phyloP scores from a whole-genome alignment of 2,797 vertebrate species.

The Antennarius maculatus region DNA sequence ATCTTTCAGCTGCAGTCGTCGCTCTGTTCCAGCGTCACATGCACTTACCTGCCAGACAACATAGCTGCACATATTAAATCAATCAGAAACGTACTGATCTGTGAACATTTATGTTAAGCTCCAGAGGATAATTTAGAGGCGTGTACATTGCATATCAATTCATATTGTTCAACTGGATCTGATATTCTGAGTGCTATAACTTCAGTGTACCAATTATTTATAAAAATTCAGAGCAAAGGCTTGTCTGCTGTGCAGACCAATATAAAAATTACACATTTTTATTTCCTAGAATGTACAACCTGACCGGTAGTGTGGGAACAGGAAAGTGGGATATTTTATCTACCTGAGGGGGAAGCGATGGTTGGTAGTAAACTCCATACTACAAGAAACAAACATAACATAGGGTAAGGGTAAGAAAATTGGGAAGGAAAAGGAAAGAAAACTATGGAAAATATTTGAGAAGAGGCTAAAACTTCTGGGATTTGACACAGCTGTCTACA shows the following conservation, averaged over 20 bases:
- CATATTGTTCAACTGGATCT: neutral
- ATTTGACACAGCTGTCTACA: conserved; percentile 10
- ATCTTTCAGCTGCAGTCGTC: conserved; percentile 14
- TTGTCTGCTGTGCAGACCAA: conserved; percentile 7
- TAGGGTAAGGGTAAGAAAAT: conserved; percentile 64
- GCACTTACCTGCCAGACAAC: conserved; percentile 54
- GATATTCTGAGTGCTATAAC: neutral
- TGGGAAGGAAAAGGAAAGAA: conserved; percentile 33
- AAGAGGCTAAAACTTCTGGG: conserved; percentile 1
- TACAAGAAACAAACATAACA: conserved; percentile 82
- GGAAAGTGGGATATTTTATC: conserved; percentile 71
- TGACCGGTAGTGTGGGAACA: conserved; percentile 37
- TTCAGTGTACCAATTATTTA: neutral
- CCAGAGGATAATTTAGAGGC: neutral
- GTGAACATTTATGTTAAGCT: neutral
- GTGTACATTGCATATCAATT: neutral
- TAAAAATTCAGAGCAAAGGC: conserved; percentile 4
- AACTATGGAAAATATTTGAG: conserved; percentile 8
- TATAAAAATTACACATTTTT: conserved; percentile 5
- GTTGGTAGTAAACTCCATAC: conserved; percentile 82
- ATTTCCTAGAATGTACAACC: conserved; percentile 23
- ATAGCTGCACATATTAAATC: conserved; percentile 15
- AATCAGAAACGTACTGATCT: neutral
- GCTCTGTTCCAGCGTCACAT: conserved; percentile 16
- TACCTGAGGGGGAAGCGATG: conserved; percentile 80